Evolutionary conservation across 2,113 vertebrate species (phyloP).

Genomic region (Toxotes chatareus): DNA sequence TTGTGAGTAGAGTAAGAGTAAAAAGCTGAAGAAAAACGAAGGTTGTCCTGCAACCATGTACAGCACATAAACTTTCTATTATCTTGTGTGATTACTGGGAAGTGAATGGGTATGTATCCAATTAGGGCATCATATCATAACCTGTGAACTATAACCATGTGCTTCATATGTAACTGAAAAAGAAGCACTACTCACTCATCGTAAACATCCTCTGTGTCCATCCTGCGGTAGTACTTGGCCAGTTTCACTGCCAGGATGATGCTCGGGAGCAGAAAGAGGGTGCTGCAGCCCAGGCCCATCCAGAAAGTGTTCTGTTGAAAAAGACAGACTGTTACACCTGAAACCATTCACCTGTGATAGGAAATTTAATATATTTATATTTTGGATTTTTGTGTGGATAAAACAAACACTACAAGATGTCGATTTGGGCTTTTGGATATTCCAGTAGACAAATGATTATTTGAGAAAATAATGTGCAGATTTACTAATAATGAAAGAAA

Average conservation of each 20-base stretch:
- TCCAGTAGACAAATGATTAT: neutral
- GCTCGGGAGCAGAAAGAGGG: constrained; percentile 90
- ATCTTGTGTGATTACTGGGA: neutral
- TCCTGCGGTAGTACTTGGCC: constrained; percentile 95
- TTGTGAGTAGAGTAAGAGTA: neutral
- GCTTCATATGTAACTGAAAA: neutral
- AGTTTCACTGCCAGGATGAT: constrained; percentile 93
- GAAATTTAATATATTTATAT: neutral
- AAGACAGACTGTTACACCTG: constrained; percentile 8
- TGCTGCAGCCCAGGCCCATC: constrained; percentile 94
- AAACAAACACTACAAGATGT: neutral
- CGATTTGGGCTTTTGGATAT: neutral
- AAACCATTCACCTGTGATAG: neutral
- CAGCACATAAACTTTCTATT: neutral
- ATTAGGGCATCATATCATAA: neutral
- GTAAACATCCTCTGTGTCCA: constrained; percentile 98
- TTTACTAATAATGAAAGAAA: neutral
- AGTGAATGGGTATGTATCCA: neutral
- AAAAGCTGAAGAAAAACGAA: constrained; percentile 18
- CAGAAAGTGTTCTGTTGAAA: constrained; percentile 92
- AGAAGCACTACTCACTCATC: constrained; percentile 90
- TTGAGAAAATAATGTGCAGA: neutral
- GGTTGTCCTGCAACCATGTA: constrained; percentile 45
- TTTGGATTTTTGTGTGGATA: neutral
- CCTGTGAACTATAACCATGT: neutral